These are phyloP conservation scores for Agonopterix alstromeriana DNA, from an alignment of 2,888 invertebrate genomes.

Conservation along the genomic window DNA sequence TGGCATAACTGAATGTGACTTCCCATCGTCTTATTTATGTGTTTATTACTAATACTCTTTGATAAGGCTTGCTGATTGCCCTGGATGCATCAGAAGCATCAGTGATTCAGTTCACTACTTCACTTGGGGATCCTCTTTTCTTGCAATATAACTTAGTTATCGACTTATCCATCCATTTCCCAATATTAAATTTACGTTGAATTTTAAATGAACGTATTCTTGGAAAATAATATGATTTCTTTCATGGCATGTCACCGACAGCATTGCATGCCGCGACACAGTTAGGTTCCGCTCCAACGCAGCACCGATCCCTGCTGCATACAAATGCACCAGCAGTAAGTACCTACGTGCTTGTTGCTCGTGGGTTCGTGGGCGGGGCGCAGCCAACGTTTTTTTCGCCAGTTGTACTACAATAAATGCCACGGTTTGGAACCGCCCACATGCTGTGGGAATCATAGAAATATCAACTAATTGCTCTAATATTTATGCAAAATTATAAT, in stretches of 20 bases:
- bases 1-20: no score
- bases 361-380: conserved; percentile 30
- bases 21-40: no score
- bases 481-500: conserved; percentile 19
- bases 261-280: conserved; percentile 40
- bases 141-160: no score
- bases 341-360: conserved; percentile 5
- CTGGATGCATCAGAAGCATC: no score
- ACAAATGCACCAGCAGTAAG: conserved; percentile 19
- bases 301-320: conserved; percentile 14
- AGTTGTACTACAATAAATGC: conserved; percentile 45
- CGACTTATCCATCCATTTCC: no score
- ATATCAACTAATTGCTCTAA: conserved; percentile 24
- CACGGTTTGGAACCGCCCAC: conserved; percentile 36
- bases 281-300: conserved; percentile 36
- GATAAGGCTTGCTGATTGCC: no score
- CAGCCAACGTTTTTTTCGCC: conserved; percentile 35
- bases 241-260: conserved; percentile 16
- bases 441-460: conserved; percentile 28
- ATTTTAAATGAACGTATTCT: neutral
- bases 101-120: no score
- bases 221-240: conserved; percentile 2
- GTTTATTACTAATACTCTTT: no score
- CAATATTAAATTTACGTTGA: no score
- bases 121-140: no score